Conservation (phyloP, 1,140 invertebrate genomes). For the Megalopta genalis region DNA sequence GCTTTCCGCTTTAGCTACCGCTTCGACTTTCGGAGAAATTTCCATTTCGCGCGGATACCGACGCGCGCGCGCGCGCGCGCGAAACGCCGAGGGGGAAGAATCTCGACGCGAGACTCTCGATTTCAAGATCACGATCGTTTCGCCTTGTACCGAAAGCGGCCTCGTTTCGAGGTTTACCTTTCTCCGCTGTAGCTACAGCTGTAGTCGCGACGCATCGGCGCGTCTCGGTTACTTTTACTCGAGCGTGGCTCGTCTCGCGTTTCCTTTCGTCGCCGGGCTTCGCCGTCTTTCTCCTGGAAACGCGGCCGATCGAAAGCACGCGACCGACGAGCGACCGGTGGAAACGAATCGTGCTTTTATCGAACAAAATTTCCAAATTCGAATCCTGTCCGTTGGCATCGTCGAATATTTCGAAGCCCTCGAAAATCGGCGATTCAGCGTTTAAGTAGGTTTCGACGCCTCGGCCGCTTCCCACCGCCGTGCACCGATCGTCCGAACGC, state of each 20-base stretch:
- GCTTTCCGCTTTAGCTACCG: too few relatives aligned
- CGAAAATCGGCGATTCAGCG: too few relatives aligned
- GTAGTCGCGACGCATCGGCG: slow-evolving; percentile 27
- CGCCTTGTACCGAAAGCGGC: slow-evolving; percentile 76
- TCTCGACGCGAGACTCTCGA: slow-evolving; percentile 58
- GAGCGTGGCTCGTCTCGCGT: neutral
- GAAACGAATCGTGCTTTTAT: neutral
- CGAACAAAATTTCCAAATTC: too few relatives aligned
- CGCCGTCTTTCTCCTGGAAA: neutral
- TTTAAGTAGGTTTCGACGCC: too few relatives aligned
- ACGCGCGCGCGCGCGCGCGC: too few relatives aligned
- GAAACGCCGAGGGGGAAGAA: slow-evolving; percentile 9
- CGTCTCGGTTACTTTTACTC: slow-evolving; percentile 46
- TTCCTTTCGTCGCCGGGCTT: neutral
- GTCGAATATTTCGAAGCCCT: too few relatives aligned
- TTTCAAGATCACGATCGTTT: slow-evolving; percentile 80
- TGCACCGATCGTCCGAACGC: too few relatives aligned
- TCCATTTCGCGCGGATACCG: slow-evolving; percentile 19
- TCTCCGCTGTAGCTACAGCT: slow-evolving; percentile 71
- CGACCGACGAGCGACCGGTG: neutral
- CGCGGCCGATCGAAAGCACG: neutral
- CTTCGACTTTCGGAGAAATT: slow-evolving; percentile 17
- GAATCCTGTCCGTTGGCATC: too few relatives aligned
- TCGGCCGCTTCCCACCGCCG: too few relatives aligned
- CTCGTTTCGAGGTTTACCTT: slow-evolving; percentile 74